phyloP scores from a whole-genome alignment of 2,888 invertebrate species.

The Microplitis deprimator region DNA sequence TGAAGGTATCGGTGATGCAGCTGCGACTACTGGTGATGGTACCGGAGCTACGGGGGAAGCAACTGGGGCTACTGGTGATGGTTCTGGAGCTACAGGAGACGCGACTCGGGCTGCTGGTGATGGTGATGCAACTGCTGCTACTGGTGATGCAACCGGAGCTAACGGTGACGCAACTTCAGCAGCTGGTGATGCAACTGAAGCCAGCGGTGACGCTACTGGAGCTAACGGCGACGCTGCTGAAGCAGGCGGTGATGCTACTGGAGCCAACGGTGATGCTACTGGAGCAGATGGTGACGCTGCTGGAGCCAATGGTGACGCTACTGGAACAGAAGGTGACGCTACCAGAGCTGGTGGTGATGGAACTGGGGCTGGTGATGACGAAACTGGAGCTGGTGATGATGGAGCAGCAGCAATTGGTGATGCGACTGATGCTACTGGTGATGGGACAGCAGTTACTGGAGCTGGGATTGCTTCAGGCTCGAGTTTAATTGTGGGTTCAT shows the following conservation, averaged over 20 bases:
- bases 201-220: background rate
- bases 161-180: constrained; percentile 3
- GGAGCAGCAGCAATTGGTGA: constrained; percentile 42
- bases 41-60: background rate
- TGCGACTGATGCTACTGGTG: constrained; percentile 56
- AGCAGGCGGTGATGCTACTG: constrained; percentile 28
- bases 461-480: background rate
- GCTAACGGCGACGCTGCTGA: background rate
- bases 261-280: background rate
- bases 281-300: background rate
- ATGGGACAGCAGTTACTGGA: background rate
- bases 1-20: constrained; percentile 27
- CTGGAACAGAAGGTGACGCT: background rate
- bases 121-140: constrained; percentile 20
- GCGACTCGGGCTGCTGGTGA: constrained; percentile 34
- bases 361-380: background rate
- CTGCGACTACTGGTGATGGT: constrained; percentile 4
- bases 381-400: background rate
- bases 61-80: background rate
- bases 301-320: background rate
- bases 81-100: background rate
- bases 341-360: constrained; percentile 19
- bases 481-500: constrained; percentile 9
- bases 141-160: constrained; percentile 10
- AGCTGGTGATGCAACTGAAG: constrained; percentile 60